These are phyloP conservation scores for Hedya salicella DNA, from an alignment of 2,888 invertebrate genomes.

Conservation along the genomic window DNA sequence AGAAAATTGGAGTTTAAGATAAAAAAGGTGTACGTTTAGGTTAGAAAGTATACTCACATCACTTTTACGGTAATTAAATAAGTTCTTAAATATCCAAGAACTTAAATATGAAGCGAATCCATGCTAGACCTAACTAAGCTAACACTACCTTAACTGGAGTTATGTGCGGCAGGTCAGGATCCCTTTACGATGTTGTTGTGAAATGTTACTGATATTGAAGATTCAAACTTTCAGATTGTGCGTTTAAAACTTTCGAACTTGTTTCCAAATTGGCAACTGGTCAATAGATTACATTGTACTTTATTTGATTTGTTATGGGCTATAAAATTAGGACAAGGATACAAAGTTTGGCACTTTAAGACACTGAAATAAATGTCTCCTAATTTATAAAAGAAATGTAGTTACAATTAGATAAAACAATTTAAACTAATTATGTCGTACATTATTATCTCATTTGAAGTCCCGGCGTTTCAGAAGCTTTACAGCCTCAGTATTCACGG, in stretches of 20 bases:
- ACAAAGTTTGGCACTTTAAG: neutral
- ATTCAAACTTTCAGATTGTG: slow-evolving; percentile 36
- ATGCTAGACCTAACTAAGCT: slow-evolving; percentile 31
- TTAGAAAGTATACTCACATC: too few species aligned
- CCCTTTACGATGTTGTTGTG: slow-evolving; percentile 42
- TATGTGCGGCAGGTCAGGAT: slow-evolving; percentile 40
- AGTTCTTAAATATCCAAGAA: neutral
- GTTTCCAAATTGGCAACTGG: slow-evolving; percentile 36
- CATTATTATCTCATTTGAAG: too few species aligned
- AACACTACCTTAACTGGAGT: slow-evolving; percentile 36
- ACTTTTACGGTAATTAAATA: too few species aligned
- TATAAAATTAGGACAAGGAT: slow-evolving; percentile 16
- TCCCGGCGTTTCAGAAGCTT: too few species aligned
- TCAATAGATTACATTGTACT: slow-evolving; percentile 28
- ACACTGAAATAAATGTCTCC: too few species aligned
- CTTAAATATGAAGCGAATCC: neutral
- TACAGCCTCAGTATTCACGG: too few species aligned
- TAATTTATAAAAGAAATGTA: too few species aligned
- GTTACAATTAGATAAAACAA: too few species aligned
- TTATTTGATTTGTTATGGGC: slow-evolving; percentile 6
- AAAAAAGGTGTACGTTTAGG: too few species aligned
- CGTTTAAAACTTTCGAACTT: slow-evolving; percentile 39
- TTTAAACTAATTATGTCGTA: too few species aligned
- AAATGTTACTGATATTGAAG: slow-evolving; percentile 38
- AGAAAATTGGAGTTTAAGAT: too few species aligned